A percentile compares a stretch with the other conserved stretches of the same genome.
These are phyloP conservation scores for Apoderus coryli DNA, from an alignment of 2,888 invertebrate genomes.

Conservation along the genomic window DNA sequence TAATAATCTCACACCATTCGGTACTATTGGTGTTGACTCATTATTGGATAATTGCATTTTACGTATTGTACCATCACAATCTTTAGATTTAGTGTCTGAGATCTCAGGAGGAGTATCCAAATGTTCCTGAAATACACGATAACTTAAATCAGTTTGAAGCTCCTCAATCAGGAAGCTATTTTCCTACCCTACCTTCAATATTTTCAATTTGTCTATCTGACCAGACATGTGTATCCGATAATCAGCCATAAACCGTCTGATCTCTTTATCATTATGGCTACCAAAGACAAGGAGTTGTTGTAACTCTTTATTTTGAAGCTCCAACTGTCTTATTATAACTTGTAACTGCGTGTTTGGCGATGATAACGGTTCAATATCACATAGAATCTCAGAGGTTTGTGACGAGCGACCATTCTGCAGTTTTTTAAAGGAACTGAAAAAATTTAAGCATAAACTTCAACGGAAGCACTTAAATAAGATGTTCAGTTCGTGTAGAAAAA, in stretches of 20 bases:
- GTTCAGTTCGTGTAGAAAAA: too few species aligned
- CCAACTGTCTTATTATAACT: slow-evolving; percentile 55
- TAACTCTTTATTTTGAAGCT: slow-evolving; percentile 48
- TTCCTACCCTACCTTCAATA: slow-evolving; percentile 41
- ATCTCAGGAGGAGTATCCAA: too few species aligned
- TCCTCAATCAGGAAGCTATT: neutral
- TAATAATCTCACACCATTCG: too few species aligned
- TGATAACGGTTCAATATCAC: slow-evolving; percentile 25
- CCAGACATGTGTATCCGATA: slow-evolving; percentile 47
- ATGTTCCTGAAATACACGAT: too few species aligned
- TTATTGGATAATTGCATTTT: too few species aligned
- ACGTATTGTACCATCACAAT: too few species aligned
- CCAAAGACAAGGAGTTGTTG: slow-evolving; percentile 32
- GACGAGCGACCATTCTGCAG: too few species aligned
- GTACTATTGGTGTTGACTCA: slow-evolving; percentile 29
- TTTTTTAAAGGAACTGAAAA: too few species aligned
- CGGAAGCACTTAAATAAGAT: too few species aligned
- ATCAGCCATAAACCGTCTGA: slow-evolving; percentile 42
- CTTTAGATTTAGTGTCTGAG: too few species aligned
- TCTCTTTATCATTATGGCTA: slow-evolving; percentile 30
- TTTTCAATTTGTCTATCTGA: slow-evolving; percentile 50
- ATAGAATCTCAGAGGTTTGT: slow-evolving; percentile 16
- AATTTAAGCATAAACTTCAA: too few species aligned
- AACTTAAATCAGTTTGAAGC: too few species aligned
- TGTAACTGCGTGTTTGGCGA: slow-evolving; percentile 49